phyloP scores from a whole-genome alignment of 2,888 invertebrate genomes.

The Drosophila siamana region DNA sequence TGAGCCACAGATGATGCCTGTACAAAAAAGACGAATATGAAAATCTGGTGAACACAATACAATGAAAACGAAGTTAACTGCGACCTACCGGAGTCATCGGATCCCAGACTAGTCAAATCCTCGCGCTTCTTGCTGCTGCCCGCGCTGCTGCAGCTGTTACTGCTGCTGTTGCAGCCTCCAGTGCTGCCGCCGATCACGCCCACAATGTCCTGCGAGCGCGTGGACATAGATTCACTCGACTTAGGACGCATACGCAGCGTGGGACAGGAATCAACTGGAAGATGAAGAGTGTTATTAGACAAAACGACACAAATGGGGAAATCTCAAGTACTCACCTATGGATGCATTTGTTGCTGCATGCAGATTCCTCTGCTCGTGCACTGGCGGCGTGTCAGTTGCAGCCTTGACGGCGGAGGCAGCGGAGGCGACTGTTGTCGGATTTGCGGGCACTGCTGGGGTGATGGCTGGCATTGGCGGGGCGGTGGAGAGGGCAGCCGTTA shows the following conservation, averaged over 20 bases:
- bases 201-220: conserved; percentile 50
- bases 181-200: conserved; percentile 37
- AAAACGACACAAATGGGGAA: too few species aligned
- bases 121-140: conserved; percentile 84
- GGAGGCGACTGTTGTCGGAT: conserved; percentile 21
- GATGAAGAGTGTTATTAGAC: neutral
- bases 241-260: conserved; percentile 77
- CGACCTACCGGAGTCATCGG: conserved; percentile 86
- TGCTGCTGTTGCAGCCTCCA: conserved; percentile 50
- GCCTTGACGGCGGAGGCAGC: conserved; percentile 17
- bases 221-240: conserved; percentile 65
- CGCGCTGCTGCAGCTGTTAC: conserved; percentile 61
- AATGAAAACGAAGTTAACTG: conserved; percentile 1
- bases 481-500: conserved; percentile 81
- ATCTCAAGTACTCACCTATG: conserved; percentile 54
- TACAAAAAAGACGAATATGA: neutral
- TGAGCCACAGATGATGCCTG: conserved; percentile 87
- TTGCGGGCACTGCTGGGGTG: conserved; percentile 42
- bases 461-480: conserved; percentile 67
- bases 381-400: conserved; percentile 15
- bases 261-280: conserved; percentile 72
- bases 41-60: conserved; percentile 19
- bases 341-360: conserved; percentile 44
- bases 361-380: conserved; percentile 42
- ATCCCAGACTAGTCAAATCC: conserved; percentile 87